phyloP scores from a whole-genome alignment of 2,113 vertebrate species.

The Rousettus leschenaultii region DNA sequence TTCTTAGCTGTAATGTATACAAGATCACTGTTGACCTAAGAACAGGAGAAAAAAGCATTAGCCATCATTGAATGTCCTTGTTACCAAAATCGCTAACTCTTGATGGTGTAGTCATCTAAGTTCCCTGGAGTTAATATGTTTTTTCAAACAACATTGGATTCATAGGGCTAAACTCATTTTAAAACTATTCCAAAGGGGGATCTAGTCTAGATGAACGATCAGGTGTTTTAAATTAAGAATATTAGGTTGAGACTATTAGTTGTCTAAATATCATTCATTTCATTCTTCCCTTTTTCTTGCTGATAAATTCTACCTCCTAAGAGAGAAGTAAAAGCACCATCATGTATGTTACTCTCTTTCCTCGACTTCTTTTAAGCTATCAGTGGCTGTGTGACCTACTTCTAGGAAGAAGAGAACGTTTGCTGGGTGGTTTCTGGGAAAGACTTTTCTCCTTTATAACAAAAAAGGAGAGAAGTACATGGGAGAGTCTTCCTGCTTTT shows the following conservation, averaged over 20 bases:
- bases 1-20: slow-evolving; percentile 87
- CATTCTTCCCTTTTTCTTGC: not conserved
- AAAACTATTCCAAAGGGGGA: not conserved
- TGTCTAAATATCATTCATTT: not conserved
- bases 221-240: not conserved
- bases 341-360: not conserved
- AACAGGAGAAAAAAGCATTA: slow-evolving; percentile 47
- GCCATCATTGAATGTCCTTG: not conserved
- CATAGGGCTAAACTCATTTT: not conserved
- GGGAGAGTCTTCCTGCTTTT: not conserved
- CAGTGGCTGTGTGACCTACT: not conserved
- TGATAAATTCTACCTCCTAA: not conserved
- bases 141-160: not conserved
- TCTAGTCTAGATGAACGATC: not conserved
- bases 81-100: not conserved
- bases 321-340: not conserved
- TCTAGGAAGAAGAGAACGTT: not conserved
- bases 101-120: fast-evolving
- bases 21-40: slow-evolving; percentile 94
- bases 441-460: not conserved
- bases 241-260: not conserved
- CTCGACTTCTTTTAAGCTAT: not conserved
- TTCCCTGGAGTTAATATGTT: not conserved
- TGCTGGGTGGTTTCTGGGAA: not conserved
- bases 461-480: not conserved